Evolutionary conservation across 1,140 invertebrate genomes (phyloP).

Genomic region (Ceratosolen fusciceps): DNA sequence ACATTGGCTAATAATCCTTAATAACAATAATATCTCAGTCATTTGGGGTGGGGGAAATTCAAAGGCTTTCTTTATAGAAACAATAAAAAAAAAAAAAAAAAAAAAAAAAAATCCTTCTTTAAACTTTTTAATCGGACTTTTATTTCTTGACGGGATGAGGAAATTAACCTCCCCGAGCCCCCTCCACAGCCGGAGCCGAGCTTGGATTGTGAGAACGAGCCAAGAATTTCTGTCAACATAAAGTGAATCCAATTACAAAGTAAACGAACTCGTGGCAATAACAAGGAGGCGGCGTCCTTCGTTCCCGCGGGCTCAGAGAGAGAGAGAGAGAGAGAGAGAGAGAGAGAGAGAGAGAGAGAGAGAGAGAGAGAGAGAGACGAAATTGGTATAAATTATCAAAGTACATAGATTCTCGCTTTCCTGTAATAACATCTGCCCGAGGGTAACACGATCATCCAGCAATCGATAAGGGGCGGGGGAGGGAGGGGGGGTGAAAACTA

Average conservation of each 20-base stretch:
- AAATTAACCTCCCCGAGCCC: no score
- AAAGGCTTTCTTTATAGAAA: no score
- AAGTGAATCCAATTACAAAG: background rate
- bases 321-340: no score
- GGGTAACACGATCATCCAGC: constrained; percentile 33
- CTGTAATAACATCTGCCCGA: constrained; percentile 34
- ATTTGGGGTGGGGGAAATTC: no score
- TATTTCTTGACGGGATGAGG: no score
- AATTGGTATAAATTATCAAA: constrained; percentile 41
- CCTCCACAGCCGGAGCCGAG: background rate
- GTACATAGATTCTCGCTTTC: constrained; percentile 21
- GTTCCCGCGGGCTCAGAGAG: background rate
- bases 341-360: no score
- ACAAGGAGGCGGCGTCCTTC: background rate
- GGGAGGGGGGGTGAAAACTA: background rate
- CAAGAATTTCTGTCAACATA: background rate
- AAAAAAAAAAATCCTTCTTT: no score
- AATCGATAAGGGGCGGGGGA: constrained; percentile 11
- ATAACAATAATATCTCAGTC: no score
- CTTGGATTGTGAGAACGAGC: background rate
- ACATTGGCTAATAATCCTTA: no score
- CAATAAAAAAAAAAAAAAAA: no score
- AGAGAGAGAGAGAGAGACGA: no score
- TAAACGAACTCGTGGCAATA: background rate
- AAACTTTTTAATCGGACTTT: no score